Conservation (phyloP, 2,797 vertebrate genomes). For the Cryptoprocta ferox region DNA sequence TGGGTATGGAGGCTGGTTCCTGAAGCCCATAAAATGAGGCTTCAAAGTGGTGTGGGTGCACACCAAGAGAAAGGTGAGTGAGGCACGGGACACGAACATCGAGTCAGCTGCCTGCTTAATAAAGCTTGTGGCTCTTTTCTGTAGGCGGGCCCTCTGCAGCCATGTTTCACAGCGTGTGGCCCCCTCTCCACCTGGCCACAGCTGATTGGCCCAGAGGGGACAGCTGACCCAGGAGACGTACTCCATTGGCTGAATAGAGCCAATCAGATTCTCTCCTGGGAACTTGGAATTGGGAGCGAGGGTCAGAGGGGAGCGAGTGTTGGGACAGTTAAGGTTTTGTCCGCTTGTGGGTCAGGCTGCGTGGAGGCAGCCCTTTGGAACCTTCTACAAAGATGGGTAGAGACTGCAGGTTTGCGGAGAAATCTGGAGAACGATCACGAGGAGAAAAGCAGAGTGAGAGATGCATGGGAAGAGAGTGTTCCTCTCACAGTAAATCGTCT, state of each 20-base stretch:
- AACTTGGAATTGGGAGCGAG: background rate
- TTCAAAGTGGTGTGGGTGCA: too few species aligned
- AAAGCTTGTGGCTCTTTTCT: too few species aligned
- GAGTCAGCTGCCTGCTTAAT: background rate
- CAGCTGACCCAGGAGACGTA: background rate
- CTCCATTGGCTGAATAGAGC: background rate
- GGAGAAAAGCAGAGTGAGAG: background rate
- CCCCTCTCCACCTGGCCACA: too few species aligned
- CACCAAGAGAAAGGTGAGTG: background rate
- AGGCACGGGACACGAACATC: too few species aligned
- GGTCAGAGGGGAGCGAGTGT: background rate
- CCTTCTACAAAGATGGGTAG: background rate
- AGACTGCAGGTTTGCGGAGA: background rate
- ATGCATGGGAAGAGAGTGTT: too few species aligned
- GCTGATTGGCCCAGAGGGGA: background rate
- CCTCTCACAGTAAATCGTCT: background rate
- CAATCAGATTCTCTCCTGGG: background rate
- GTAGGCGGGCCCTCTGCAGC: background rate
- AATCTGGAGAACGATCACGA: background rate
- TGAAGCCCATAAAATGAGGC: background rate
- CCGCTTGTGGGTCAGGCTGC: rapidly evolving
- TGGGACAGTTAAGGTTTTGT: background rate
- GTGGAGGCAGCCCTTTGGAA: background rate
- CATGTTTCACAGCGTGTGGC: rapidly evolving
- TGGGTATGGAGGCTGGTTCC: background rate